Percentiles rank a stretch among this genome's conserved stretches.
phyloP scores from a whole-genome alignment of 2,888 invertebrate genomes.

The Anodontia alba region DNA sequence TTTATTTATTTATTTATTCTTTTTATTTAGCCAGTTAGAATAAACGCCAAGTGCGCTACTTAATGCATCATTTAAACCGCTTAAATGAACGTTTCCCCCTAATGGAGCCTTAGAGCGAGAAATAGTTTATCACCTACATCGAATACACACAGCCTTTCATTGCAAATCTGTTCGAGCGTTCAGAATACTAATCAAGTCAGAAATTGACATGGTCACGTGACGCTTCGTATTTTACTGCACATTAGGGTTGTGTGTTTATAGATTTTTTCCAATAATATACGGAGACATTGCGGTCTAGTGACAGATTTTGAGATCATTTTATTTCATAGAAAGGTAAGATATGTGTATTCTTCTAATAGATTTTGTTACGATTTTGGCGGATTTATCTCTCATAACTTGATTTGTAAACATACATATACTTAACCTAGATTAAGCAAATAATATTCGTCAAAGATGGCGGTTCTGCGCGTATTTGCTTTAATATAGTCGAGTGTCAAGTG shows the following conservation, averaged over 20 bases:
- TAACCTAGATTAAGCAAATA: constrained; percentile 19
- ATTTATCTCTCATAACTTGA: too few relatives aligned
- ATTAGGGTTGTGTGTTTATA: constrained; percentile 4
- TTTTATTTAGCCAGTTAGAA: too few relatives aligned
- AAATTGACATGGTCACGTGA: constrained; percentile 17
- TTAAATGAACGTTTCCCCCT: too few relatives aligned
- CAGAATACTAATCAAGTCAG: constrained; percentile 6
- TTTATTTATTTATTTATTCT: too few relatives aligned
- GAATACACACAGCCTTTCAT: constrained; percentile 6
- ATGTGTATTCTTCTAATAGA: neutral
- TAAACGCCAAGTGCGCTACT: too few relatives aligned
- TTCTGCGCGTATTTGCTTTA: too few relatives aligned
- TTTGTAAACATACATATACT: neutral
- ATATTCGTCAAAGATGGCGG: constrained; percentile 5
- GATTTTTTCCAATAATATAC: neutral
- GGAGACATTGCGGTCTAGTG: neutral
- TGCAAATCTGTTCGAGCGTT: constrained; percentile 1
- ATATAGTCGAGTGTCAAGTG: too few relatives aligned
- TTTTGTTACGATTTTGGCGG: too few relatives aligned
- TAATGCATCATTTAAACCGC: too few relatives aligned
- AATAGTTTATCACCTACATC: neutral
- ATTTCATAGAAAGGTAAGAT: neutral
- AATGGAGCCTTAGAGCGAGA: neutral
- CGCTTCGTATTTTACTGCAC: neutral
- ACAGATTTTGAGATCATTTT: too few relatives aligned